These are phyloP conservation scores for Catocala fraxini DNA, from an alignment of 2,888 invertebrate species.

Conservation along the genomic window DNA sequence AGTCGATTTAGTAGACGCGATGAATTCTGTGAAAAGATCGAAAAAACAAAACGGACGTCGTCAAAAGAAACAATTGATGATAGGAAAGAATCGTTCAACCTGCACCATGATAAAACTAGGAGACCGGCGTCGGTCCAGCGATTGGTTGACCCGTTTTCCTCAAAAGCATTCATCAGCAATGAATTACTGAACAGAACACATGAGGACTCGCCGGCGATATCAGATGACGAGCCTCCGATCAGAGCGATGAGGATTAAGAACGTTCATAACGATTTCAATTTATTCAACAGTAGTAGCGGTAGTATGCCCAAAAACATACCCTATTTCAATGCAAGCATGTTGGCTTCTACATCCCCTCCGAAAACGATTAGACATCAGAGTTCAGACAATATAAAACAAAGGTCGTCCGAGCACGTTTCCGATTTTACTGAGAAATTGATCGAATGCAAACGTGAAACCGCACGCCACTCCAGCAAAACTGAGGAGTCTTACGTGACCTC, in stretches of 20 bases:
- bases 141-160: slow-evolving; percentile 73
- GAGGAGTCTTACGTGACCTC: slow-evolving; percentile 76
- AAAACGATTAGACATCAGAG: slow-evolving; percentile 76
- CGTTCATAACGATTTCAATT: slow-evolving; percentile 68
- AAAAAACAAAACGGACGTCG: slow-evolving; percentile 69
- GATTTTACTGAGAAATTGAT: slow-evolving; percentile 72
- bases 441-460: slow-evolving; percentile 69
- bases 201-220: slow-evolving; percentile 70
- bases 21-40: slow-evolving; percentile 73
- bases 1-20: slow-evolving; percentile 76
- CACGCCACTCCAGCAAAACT: slow-evolving; percentile 65
- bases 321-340: slow-evolving; percentile 74
- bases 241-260: slow-evolving; percentile 75
- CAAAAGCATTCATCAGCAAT: slow-evolving; percentile 79
- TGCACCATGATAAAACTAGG: slow-evolving; percentile 74
- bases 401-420: slow-evolving; percentile 74
- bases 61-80: slow-evolving; percentile 76
- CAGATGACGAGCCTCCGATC: slow-evolving; percentile 73
- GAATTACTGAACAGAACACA: slow-evolving; percentile 68
- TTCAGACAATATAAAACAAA: slow-evolving; percentile 78
- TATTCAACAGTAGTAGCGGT: slow-evolving; percentile 78
- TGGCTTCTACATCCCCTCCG: slow-evolving; percentile 75
- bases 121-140: slow-evolving; percentile 77
- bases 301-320: slow-evolving; percentile 83
- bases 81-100: slow-evolving; percentile 72